Evolutionary conservation across 2,113 vertebrate genomes (phyloP).

Genomic region (Gallinago undulata): DNA sequence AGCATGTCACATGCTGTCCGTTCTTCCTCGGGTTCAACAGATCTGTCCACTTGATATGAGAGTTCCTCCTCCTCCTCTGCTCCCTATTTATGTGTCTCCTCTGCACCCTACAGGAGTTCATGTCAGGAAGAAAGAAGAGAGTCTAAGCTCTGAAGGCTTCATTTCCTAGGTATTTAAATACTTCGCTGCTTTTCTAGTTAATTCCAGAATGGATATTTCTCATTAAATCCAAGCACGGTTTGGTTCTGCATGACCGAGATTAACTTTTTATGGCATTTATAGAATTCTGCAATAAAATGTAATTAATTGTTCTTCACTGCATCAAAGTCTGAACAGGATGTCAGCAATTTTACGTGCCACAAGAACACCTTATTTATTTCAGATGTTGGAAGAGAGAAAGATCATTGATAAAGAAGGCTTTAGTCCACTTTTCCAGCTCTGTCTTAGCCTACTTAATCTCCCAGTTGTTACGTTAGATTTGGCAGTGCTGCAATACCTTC

Average conservation of each 20-base stretch:
- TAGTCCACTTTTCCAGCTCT: background rate
- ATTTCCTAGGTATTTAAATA: background rate
- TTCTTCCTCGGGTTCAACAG: background rate
- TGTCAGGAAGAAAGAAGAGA: background rate
- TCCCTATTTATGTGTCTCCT: background rate
- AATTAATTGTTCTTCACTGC: background rate
- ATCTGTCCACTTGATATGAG: background rate
- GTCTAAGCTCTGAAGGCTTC: background rate
- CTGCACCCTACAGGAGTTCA: background rate
- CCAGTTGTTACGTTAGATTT: background rate
- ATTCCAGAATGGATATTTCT: background rate
- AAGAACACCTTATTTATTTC: background rate
- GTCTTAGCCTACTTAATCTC: background rate
- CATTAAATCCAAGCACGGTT: background rate
- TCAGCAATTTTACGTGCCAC: background rate
- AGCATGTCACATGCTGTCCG: background rate
- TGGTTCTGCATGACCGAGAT: background rate
- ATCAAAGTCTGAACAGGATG: background rate
- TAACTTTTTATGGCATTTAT: background rate
- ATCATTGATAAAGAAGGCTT: background rate
- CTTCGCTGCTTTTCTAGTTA: background rate
- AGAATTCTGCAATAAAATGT: background rate
- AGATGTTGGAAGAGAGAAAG: background rate
- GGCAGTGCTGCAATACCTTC: background rate
- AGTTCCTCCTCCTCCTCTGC: background rate